Evolutionary conservation across 2,797 vertebrate genomes (phyloP).

Genomic region (Anisognathus igniventris): DNA sequence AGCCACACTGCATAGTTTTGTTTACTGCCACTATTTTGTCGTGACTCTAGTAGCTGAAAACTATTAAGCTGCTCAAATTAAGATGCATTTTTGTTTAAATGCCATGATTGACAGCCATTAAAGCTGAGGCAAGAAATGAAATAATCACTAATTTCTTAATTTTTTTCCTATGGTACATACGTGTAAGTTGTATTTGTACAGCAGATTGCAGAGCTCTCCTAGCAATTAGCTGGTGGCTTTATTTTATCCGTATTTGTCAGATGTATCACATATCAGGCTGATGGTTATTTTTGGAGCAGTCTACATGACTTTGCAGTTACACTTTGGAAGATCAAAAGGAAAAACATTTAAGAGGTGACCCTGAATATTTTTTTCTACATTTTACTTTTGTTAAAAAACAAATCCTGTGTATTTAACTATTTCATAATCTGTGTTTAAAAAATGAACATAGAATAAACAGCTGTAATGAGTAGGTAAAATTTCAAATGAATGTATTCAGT

Average conservation of each 20-base stretch:
- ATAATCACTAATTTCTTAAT: neutral
- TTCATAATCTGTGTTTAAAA: conserved; percentile 21
- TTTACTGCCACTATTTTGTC: neutral
- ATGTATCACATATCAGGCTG: conserved; percentile 83
- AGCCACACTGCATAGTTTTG: neutral
- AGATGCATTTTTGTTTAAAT: neutral
- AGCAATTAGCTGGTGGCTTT: conserved; percentile 70
- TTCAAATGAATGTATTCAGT: neutral
- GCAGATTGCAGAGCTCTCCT: conserved; percentile 13
- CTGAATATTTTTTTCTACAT: conserved; percentile 51
- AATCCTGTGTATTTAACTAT: neutral
- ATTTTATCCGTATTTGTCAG: conserved; percentile 82
- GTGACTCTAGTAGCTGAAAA: neutral
- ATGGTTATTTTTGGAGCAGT: conserved; percentile 90
- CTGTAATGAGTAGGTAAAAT: neutral
- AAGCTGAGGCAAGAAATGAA: neutral
- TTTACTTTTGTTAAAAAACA: conserved; percentile 16
- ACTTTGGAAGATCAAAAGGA: conserved; percentile 75
- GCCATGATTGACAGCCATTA: neutral
- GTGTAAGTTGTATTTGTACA: neutral
- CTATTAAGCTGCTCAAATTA: neutral
- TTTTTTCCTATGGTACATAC: neutral
- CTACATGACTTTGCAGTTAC: conserved; percentile 86
- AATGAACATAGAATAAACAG: conserved; percentile 17
- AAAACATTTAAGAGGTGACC: conserved; percentile 76